Conservation (phyloP, 2,888 invertebrate genomes). For the Ectemnius lituratus region DNA sequence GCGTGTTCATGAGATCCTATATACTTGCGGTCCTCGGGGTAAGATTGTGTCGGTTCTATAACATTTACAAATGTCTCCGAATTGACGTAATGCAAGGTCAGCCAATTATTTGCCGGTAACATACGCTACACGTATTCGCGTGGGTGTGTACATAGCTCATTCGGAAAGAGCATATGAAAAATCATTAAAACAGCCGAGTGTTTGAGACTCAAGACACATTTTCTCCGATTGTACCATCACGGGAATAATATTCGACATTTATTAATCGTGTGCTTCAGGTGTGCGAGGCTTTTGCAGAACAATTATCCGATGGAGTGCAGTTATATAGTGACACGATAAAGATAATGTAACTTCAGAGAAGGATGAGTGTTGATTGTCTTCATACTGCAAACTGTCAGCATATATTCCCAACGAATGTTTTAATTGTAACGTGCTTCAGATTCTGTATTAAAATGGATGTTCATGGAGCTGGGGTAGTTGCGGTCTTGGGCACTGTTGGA, state of each 20-base stretch:
- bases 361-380: conserved; percentile 14
- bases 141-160: conserved; percentile 4
- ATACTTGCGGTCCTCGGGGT: not conserved
- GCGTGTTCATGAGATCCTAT: conserved; percentile 10
- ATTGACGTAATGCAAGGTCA: conserved; percentile 26
- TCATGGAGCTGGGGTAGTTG: conserved; percentile 67
- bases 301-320: conserved; percentile 8
- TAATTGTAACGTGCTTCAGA: conserved; percentile 17
- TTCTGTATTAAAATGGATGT: conserved; percentile 61
- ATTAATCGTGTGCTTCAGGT: not conserved
- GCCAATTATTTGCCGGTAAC: conserved; percentile 24
- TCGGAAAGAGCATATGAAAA: too few species aligned
- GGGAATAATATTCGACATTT: not conserved
- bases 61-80: not conserved
- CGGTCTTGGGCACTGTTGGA: conserved; percentile 69
- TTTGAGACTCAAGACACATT: too few species aligned
- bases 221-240: too few species aligned
- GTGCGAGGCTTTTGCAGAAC: not conserved
- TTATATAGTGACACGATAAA: conserved; percentile 1
- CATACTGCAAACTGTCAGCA: not conserved
- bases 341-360: conserved; percentile 25
- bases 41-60: conserved; percentile 4
- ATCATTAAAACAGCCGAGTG: too few species aligned
- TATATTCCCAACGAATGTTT: not conserved
- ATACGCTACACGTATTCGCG: conserved; percentile 14